Conservation (phyloP, 30 jellyfish, hydroid and myxozoan genomes). For the Hydra vulgaris region DNA sequence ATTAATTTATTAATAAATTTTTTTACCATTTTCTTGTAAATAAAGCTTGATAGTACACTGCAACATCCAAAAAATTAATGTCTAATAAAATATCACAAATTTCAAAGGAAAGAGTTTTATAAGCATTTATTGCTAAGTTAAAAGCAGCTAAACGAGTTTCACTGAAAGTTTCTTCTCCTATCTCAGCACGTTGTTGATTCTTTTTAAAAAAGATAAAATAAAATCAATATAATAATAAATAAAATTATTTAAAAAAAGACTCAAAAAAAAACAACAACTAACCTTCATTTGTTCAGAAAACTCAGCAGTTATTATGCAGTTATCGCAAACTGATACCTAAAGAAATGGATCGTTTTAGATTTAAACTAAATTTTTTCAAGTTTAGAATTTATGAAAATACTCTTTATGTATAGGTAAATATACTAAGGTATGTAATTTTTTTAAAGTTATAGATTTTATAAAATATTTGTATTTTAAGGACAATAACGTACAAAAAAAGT, state of each 20-base stretch:
- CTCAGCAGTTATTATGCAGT: conserved; percentile 59
- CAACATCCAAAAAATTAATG: conserved; percentile 51
- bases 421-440: too few species aligned
- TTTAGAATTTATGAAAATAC: too few species aligned
- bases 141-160: conserved; percentile 32
- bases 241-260: too few species aligned
- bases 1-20: too few species aligned
- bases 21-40: conserved; percentile 79
- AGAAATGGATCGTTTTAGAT: too few species aligned
- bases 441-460: too few species aligned
- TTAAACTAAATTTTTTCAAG: too few species aligned
- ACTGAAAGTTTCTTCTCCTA: conserved; percentile 48
- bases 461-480: too few species aligned
- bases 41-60: conserved; percentile 32
- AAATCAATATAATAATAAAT: too few species aligned
- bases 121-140: conserved; percentile 40
- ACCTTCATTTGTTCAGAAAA: conserved; percentile 93
- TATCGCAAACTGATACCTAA: conserved; percentile 66
- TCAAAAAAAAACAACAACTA: too few species aligned
- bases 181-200: conserved; percentile 69
- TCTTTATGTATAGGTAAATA: too few species aligned
- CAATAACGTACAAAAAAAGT: too few species aligned
- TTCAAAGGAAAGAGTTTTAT: conserved; percentile 47
- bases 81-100: conserved; percentile 50
- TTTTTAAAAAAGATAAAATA: conserved; percentile 9